A percentile compares a stretch with the other conserved stretches of the same genome.
These are phyloP conservation scores for Littorina saxatilis DNA, from an alignment of 1,140 invertebrate genomes.

Conservation along the genomic window DNA sequence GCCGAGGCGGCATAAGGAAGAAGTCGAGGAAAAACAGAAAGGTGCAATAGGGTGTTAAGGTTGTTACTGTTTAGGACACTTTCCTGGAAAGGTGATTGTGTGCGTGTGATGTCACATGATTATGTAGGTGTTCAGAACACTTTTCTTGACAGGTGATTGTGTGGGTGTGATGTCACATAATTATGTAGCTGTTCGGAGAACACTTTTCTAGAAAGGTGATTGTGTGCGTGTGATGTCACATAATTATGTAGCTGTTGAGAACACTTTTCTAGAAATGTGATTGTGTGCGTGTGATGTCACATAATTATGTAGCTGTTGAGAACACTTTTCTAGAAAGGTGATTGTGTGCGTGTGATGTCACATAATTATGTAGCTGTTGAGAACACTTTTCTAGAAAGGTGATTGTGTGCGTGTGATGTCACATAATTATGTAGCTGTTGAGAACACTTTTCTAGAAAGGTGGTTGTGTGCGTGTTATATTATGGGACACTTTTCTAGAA, in stretches of 20 bases:
- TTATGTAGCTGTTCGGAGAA: too few species aligned
- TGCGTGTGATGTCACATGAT: not conserved
- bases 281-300: not conserved
- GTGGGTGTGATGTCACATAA: not conserved
- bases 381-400: too few species aligned
- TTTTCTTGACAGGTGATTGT: not conserved
- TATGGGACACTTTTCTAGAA: too few species aligned
- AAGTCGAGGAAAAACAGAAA: not conserved
- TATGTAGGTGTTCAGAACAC: not conserved
- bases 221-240: slow-evolving; percentile 2
- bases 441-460: too few species aligned
- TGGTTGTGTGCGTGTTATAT: too few species aligned
- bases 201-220: not conserved
- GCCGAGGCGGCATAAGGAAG: not conserved
- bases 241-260: not conserved
- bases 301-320: too few species aligned
- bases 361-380: too few species aligned
- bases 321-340: too few species aligned
- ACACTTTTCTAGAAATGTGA: not conserved
- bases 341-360: too few species aligned
- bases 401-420: too few species aligned
- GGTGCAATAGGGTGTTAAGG: not conserved
- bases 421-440: too few species aligned
- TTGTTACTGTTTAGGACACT: not conserved
- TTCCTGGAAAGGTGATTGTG: not conserved